phyloP scores from a whole-genome alignment of 2,113 vertebrate genomes.

The Petrocephalus microphthalmus region DNA sequence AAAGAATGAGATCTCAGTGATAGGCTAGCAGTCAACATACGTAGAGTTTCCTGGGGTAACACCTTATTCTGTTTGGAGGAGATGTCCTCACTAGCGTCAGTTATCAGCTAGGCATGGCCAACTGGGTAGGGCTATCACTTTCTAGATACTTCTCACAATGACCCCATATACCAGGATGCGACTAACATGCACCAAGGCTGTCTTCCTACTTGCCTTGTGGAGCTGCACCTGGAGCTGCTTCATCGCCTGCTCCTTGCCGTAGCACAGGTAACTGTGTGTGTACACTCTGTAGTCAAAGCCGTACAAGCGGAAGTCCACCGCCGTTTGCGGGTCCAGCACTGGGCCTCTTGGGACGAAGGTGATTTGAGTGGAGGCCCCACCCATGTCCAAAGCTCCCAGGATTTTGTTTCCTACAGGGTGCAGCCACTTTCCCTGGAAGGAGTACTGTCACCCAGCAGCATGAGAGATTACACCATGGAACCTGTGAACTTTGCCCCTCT shows the following conservation, averaged over 20 bases:
- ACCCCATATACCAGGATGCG: neutral
- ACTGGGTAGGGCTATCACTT: neutral
- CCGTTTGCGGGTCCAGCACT: conserved; percentile 43
- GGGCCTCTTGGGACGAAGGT: conserved; percentile 57
- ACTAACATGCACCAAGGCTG: neutral
- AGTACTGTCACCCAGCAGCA: conserved; percentile 50
- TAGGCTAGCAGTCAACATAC: neutral
- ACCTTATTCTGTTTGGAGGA: neutral
- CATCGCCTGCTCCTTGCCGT: conserved; percentile 58
- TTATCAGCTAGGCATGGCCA: neutral
- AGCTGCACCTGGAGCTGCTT: conserved; percentile 45
- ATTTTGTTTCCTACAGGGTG: conserved; percentile 44
- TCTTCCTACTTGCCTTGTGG: conserved; percentile 48
- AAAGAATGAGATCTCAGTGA: neutral
- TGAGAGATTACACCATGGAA: neutral
- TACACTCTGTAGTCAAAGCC: conserved; percentile 60
- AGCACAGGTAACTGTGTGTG: conserved; percentile 72
- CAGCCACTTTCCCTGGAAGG: conserved; percentile 63
- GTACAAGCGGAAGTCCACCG: conserved; percentile 53
- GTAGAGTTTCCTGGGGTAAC: neutral
- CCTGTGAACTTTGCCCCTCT: neutral
- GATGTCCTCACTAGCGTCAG: neutral
- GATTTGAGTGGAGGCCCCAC: conserved; percentile 72
- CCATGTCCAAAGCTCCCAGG: conserved; percentile 69
- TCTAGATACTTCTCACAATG: neutral